phyloP scores from a whole-genome alignment of 2,888 invertebrate species.

The Idaea biselata region DNA sequence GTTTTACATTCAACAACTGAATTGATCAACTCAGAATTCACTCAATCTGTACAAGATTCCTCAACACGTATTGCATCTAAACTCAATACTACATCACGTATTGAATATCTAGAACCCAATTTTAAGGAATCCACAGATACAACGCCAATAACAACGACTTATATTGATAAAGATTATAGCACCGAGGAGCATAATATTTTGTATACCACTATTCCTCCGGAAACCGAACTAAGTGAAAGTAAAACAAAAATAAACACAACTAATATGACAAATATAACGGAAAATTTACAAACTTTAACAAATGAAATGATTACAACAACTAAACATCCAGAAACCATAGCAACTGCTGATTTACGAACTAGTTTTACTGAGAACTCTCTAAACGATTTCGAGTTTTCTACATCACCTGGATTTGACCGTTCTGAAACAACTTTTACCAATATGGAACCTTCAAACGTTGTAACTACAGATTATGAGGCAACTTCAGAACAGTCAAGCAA shows the following conservation, averaged over 20 bases:
- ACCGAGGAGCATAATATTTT: constrained; percentile 2
- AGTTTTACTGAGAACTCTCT: constrained; percentile 4
- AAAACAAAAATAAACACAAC: background rate
- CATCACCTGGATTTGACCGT: background rate
- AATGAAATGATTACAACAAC: constrained; percentile 1
- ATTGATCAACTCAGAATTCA: background rate
- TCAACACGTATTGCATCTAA: background rate
- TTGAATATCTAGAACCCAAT: background rate
- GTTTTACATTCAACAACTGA: background rate
- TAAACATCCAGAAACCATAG: constrained; percentile 21
- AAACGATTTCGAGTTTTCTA: background rate
- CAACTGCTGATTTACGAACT: constrained; percentile 25
- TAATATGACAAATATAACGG: background rate
- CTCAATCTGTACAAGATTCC: background rate
- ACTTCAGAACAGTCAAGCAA: background rate
- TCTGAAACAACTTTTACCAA: background rate
- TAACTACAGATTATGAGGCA: background rate
- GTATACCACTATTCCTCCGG: constrained; percentile 3
- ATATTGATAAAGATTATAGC: constrained; percentile 6
- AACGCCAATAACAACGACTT: constrained; percentile 13
- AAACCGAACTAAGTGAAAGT: constrained; percentile 1
- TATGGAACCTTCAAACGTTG: background rate
- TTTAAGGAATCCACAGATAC: constrained; percentile 4
- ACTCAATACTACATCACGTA: background rate
- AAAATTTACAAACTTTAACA: constrained; percentile 1